Evolutionary conservation across 2,113 vertebrate species (phyloP), one percentile per base, ranked within the genome.

Genomic region (Platichthys stellatus): DNA sequence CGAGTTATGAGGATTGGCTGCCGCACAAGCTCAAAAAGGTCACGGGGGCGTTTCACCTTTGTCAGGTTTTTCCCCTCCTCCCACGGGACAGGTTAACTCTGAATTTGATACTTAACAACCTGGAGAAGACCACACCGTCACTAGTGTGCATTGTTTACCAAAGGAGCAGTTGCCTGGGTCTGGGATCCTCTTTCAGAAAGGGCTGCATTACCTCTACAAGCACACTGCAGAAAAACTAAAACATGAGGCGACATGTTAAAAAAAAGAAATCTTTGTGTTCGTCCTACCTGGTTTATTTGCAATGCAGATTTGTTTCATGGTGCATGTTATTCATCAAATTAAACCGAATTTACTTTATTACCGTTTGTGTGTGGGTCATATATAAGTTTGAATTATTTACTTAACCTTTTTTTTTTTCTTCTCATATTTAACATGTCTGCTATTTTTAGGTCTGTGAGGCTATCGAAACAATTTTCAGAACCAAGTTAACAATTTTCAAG

Each of bases 101-200:
- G 73, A 88, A 84, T 68, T 70, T 86, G 75, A 88, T 80, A 70
- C 78, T 72, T 76, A 78, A 83, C 53, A 78, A 81, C 51, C 80
- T n/a, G 6, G 75, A 73, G 75, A 78, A 83, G 68, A 15, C 73
- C 45, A 67, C 68, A 63, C 76, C 28, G n/a, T 74, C 76, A 68
- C 68, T 66, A 63, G 67, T 62, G 62, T 75, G 73, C 38, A 47
- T 26, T 87, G 85, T 93, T 90, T 89, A 85, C 88, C 58, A 11
- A 86, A 69, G 76, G 54, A 63, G 82, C 57, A 54, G 56, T 65
- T 74, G 17, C 72, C 62, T 72, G 54, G 77, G 68, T 47, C 45
- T 12, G 18, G 58, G 21, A 63, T 63, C 24, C 21, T 64, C 56
- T 35, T 72, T 79, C 28, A 72, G 56, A 74, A 31, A 45, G 40